Evolutionary conservation across 2,797 vertebrate species (phyloP), one percentile per base, ranked within the genome.

Genomic region (Eulemur albifrons): DNA sequence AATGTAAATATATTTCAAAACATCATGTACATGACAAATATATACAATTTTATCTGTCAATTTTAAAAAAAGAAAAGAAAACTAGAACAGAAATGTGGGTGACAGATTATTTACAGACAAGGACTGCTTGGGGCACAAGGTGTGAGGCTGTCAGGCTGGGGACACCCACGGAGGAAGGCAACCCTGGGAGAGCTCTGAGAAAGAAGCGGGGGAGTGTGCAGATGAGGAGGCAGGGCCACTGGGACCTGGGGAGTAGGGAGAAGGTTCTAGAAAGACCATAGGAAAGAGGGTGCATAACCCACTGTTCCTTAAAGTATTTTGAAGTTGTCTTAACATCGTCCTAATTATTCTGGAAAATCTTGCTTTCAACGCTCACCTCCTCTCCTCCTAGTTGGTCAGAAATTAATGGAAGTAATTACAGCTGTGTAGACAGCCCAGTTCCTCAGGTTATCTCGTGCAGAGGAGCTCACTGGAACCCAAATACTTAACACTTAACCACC

Each of bases 341-440:
- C 1, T 86, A 59, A 20, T 81, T 65, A 93, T 32, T 30, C 69
- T 57, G 85, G 73, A 81, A 91, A 96, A 48, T 50, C 52, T 96
- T 86, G 43, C 63, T 93, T 93, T 95, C 72, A 81, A 70, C 73
- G 88, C 40, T 81, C 69, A 73, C 86, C 50, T 87, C 57, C 17
- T 75, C 81, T 96, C 17, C 65, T 95, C 57, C 75, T 93, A 79
- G 57, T 75, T 92, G 85, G 54, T 69, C 96, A 93, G 73, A 82
- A 88, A 93, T 91, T 93, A 95, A 96, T 93, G 73, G 61, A 40
- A n/a, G 5, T 52, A 96, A 65, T 88, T 80, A 95, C n/a, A 87
- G 82, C 38, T 88, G 92, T 91, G 82, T 43, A 79, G 70, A 82
- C 54, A 93, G n/a, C 67, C 77, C 38, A 20, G 50, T 87, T 79